Evolutionary conservation across 2,797 vertebrate species (phyloP).

Genomic region (Lithobates pipiens): DNA sequence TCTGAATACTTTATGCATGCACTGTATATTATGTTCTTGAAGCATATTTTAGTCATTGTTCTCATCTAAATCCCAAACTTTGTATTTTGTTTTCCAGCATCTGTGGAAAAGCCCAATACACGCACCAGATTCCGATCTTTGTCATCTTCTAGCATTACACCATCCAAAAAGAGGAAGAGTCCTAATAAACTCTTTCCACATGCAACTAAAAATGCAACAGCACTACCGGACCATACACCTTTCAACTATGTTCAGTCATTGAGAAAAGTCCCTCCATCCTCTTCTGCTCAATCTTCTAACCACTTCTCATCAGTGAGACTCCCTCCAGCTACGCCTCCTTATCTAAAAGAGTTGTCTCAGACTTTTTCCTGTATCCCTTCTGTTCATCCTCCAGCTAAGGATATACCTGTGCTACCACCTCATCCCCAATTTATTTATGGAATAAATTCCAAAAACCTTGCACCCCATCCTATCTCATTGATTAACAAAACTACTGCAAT

Average conservation of each 20-base stretch:
- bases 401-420: background rate
- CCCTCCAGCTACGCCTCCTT: background rate
- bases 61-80: background rate
- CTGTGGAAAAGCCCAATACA: slow-evolving; percentile 9
- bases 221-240: background rate
- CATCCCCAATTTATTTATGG: background rate
- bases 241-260: background rate
- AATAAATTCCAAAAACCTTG: background rate
- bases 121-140: slow-evolving; percentile 21
- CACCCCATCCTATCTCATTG: background rate
- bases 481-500: background rate
- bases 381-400: background rate
- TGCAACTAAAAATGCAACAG: background rate
- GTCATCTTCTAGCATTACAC: slow-evolving; percentile 24
- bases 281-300: background rate
- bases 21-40: too few relatives aligned
- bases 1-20: too few relatives aligned
- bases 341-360: slow-evolving; percentile 1
- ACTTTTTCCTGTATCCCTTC: background rate
- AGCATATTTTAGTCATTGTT: too few relatives aligned
- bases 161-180: slow-evolving; percentile 18
- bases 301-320: background rate
- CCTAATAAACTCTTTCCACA: background rate
- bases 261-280: background rate
- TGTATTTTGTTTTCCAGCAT: slow-evolving; percentile 2